These are phyloP conservation scores for Drosophila pandora DNA, from an alignment of 1,140 invertebrate species.

Conservation along the genomic window DNA sequence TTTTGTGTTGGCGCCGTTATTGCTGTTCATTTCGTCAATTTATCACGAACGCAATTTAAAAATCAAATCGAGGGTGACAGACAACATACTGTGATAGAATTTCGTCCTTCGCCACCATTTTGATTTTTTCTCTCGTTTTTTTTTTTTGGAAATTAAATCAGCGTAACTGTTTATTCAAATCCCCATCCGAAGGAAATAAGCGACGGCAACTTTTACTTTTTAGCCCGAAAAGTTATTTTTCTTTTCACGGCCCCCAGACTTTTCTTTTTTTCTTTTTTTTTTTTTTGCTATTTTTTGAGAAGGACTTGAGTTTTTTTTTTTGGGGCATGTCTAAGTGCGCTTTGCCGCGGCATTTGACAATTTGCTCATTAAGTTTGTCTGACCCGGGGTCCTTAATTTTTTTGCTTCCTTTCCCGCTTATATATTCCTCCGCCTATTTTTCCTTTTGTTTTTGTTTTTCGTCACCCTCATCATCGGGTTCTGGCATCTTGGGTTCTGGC, in stretches of 20 bases:
- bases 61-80: slow-evolving; percentile 83
- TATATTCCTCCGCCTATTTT: too few relatives aligned
- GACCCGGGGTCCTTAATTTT: slow-evolving; percentile 34
- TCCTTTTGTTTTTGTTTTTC: slow-evolving; percentile 5
- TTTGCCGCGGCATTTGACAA: slow-evolving; percentile 82
- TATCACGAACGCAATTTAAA: slow-evolving; percentile 82
- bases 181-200: slow-evolving; percentile 62
- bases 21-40: slow-evolving; percentile 83
- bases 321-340: slow-evolving; percentile 76
- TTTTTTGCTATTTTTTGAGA: slow-evolving; percentile 9
- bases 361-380: slow-evolving; percentile 83
- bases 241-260: slow-evolving; percentile 15
- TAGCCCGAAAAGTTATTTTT: slow-evolving; percentile 74
- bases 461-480: slow-evolving; percentile 62
- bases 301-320: slow-evolving; percentile 13
- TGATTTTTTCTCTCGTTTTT: slow-evolving; percentile 22
- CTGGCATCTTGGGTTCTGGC: neutral
- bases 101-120: slow-evolving; percentile 36
- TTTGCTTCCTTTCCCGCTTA: neutral
- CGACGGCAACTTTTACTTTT: slow-evolving; percentile 66
- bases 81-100: slow-evolving; percentile 82
- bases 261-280: slow-evolving; percentile 17
- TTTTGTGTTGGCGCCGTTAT: slow-evolving; percentile 52
- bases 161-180: slow-evolving; percentile 84
- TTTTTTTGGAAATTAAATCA: slow-evolving; percentile 77